Base-by-base conservation (phyloP, 1,140 invertebrate species). In the Heliconius hewitsoni region DNA sequence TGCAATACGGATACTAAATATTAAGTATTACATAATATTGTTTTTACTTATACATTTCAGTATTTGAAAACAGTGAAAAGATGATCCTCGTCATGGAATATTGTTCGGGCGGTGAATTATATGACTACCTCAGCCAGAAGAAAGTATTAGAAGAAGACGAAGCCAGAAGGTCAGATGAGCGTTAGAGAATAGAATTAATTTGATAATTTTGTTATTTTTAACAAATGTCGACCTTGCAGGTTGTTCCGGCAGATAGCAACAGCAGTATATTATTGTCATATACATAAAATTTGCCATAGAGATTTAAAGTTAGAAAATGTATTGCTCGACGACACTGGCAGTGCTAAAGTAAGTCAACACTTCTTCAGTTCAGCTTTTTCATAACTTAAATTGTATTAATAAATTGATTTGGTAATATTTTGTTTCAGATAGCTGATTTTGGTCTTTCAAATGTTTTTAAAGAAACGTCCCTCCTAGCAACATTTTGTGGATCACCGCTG, bases 61-160 rank as follows among this genome's bases (percentile, higher is more conserved):
- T 99, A 83, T 99, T 99, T 95, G 99, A 99, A 95, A 99, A 99
- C 95, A 97, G 98, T 86, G 98, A 99, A 94, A 99, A 99, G 95
- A 99, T 99, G 96, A 99, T 99, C 79, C 95, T 99, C 72, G 99
- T 99, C 11, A 99, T 99, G 99, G 99, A 99, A 95, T 99, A 99
- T 93, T 99, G 99, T 72, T 98, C 98, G 78, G 99, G 99, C 72
- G 99, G 99, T 80, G 99, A 99, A 95, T 95, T 99, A 2, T 99
- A 99, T 89, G 99, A 99, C 95, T 99, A 99, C 95, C 96, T 99
- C 74, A 99, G 98, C 88, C 98, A 98, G 90, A 96, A 97, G 78
- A 98, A 99, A 95, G 97, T 98, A 74, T 95, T 99, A 78, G 94
- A 96, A 73, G 99, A 99, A 94, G 96, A 97, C 72, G 99, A 99